A percentile compares a stretch with the other conserved stretches of the same genome.
Evolutionary conservation across 2,888 invertebrate genomes (phyloP).

Genomic region (Lasioglossum marginatum): DNA sequence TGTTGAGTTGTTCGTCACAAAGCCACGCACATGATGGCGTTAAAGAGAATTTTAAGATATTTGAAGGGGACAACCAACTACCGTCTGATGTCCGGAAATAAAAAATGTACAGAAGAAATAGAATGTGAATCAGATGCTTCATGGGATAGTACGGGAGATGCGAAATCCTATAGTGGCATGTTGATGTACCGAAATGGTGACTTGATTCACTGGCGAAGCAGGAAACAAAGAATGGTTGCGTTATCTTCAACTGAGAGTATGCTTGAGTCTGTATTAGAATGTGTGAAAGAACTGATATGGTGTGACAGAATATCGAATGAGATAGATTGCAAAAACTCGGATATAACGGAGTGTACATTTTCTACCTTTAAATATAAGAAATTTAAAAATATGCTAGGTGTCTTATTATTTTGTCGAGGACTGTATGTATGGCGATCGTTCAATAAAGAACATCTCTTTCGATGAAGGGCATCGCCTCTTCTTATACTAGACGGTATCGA

Average conservation of each 20-base stretch:
- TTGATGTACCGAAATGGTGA: constrained; percentile 21
- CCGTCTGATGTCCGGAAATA: neutral
- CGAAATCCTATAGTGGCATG: constrained; percentile 26
- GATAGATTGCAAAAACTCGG: neutral
- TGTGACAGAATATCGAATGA: neutral
- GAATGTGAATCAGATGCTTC: constrained; percentile 27
- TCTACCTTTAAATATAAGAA: too few relatives aligned
- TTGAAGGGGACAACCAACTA: constrained; percentile 7
- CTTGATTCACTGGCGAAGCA: constrained; percentile 26
- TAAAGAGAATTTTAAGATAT: constrained; percentile 25
- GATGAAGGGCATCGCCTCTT: neutral
- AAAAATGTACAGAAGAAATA: neutral
- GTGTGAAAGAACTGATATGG: constrained; percentile 25
- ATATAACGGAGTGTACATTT: too few relatives aligned
- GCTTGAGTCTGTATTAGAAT: constrained; percentile 17
- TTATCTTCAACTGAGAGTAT: constrained; percentile 13
- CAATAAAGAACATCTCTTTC: neutral
- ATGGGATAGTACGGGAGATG: constrained; percentile 26
- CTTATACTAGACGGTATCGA: constrained; percentile 15
- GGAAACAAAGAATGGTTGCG: constrained; percentile 11
- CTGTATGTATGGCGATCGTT: too few relatives aligned
- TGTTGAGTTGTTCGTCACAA: constrained; percentile 25
- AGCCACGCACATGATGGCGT: neutral
- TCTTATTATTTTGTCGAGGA: too few relatives aligned
- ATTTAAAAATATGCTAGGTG: too few relatives aligned